Evolutionary conservation across 2,888 invertebrate species (phyloP).

Genomic region (Ichneumoninae sp.): DNA sequence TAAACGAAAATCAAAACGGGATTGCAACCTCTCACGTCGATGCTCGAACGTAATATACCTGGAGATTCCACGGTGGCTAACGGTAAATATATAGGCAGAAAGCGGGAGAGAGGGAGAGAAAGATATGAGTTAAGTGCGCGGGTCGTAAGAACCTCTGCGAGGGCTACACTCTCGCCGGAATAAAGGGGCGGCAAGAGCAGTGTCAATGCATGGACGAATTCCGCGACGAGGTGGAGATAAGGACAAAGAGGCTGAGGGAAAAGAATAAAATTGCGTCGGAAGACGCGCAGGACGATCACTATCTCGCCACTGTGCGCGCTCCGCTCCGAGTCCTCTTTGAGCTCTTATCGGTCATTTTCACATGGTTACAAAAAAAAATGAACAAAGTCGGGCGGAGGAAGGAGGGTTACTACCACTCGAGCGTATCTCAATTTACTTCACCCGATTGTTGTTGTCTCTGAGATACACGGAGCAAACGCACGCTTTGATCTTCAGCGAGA

Average conservation of each 20-base stretch:
- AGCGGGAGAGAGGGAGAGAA: slow-evolving; percentile 26
- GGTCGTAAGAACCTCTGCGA: slow-evolving; percentile 16
- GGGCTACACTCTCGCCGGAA: neutral
- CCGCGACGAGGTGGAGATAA: slow-evolving; percentile 42
- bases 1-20: slow-evolving; percentile 67
- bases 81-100: slow-evolving; percentile 60
- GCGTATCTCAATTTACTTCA: neutral
- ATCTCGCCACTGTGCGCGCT: neutral
- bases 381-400: neutral
- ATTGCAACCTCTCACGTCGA: slow-evolving; percentile 65
- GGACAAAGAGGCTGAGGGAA: slow-evolving; percentile 17
- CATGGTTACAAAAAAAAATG: slow-evolving; percentile 23
- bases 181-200: slow-evolving; percentile 9
- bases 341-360: slow-evolving; percentile 26
- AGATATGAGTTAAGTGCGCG: slow-evolving; percentile 38
- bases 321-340: neutral
- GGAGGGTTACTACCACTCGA: neutral
- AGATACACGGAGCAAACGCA: neutral
- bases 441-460: neutral
- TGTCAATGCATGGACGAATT: slow-evolving; percentile 58
- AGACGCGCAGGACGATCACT: neutral
- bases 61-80: slow-evolving; percentile 61
- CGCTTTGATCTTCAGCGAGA: neutral
- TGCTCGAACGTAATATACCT: slow-evolving; percentile 42
- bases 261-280: neutral